These are phyloP conservation scores for Meteorus cinctellus DNA, from an alignment of 2,888 invertebrate species.

Conservation along the genomic window DNA sequence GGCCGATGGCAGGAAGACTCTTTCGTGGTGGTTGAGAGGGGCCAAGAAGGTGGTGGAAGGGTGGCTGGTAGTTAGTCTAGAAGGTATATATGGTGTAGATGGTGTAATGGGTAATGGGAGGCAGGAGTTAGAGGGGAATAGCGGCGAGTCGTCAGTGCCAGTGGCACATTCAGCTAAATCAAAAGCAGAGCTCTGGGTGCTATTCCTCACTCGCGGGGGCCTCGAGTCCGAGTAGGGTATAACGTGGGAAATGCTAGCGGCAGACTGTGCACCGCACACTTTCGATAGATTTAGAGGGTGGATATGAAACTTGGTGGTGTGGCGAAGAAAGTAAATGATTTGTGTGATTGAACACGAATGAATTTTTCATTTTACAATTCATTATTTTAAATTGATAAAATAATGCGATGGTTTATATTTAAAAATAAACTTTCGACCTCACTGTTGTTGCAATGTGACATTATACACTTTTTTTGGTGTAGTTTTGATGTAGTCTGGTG, in stretches of 20 bases:
- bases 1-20: slow-evolving; percentile 40
- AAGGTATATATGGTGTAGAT: slow-evolving; percentile 37
- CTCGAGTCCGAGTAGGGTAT: slow-evolving; percentile 42
- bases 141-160: slow-evolving; percentile 68
- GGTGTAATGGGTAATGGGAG: slow-evolving; percentile 58
- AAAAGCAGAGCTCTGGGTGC: slow-evolving; percentile 64
- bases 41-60: slow-evolving; percentile 28
- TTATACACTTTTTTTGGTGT: background rate
- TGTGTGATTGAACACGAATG: background rate
- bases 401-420: background rate
- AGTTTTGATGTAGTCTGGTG: background rate
- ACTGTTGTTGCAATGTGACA: background rate
- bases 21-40: slow-evolving; percentile 31
- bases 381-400: background rate
- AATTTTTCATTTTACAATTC: slow-evolving; percentile 8
- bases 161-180: slow-evolving; percentile 70
- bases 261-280: slow-evolving; percentile 43
- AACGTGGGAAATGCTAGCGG: slow-evolving; percentile 48
- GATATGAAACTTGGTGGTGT: background rate
- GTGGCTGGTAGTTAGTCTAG: slow-evolving; percentile 44
- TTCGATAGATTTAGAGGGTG: slow-evolving; percentile 19
- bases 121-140: background rate
- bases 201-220: slow-evolving; percentile 49
- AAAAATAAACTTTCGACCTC: background rate
- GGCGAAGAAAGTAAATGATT: slow-evolving; percentile 3